Percentiles rank a stretch among this genome's conserved stretches.
Evolutionary conservation across 2,113 vertebrate genomes (phyloP).

Genomic region (Thunnus maccoyii): DNA sequence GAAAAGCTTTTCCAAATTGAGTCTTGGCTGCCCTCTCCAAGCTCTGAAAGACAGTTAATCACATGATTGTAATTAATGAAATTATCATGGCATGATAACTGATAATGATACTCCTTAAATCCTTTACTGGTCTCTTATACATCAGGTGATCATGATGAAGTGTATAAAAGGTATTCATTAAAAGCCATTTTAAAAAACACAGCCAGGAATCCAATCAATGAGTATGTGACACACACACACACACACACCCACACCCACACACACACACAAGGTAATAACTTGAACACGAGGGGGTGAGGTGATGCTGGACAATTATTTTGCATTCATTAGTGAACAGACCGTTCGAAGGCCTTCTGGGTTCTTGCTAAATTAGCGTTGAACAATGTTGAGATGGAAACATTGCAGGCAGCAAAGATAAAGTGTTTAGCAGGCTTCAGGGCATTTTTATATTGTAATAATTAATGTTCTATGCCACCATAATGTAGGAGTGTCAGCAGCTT

Average conservation of each 20-base stretch:
- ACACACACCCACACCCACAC: not conserved
- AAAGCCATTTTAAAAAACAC: conserved; percentile 26
- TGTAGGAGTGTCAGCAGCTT: conserved; percentile 75
- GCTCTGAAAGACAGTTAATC: conserved; percentile 51
- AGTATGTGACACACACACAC: not conserved
- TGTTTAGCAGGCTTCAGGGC: conserved; percentile 75
- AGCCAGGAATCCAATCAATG: conserved; percentile 21
- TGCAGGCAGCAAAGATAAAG: conserved; percentile 75
- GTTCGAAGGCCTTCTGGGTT: conserved; percentile 55
- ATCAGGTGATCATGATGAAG: conserved; percentile 42
- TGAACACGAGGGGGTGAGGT: conserved; percentile 36
- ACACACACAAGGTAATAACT: conserved; percentile 16
- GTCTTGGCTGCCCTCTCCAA: conserved; percentile 29
- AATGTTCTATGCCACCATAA: conserved; percentile 75
- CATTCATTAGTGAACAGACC: conserved; percentile 58
- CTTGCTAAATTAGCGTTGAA: conserved; percentile 59
- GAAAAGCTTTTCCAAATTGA: conserved; percentile 41
- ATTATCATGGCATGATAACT: conserved; percentile 43
- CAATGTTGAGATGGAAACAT: conserved; percentile 63
- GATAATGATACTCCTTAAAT: conserved; percentile 50
- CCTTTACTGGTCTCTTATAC: conserved; percentile 5
- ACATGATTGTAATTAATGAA: conserved; percentile 59
- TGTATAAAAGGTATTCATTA: conserved; percentile 44
- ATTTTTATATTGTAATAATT: conserved; percentile 81
- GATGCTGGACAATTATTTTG: conserved; percentile 52